Evolutionary conservation across 2,888 invertebrate species (phyloP).

Genomic region (Meteorus cinctellus): DNA sequence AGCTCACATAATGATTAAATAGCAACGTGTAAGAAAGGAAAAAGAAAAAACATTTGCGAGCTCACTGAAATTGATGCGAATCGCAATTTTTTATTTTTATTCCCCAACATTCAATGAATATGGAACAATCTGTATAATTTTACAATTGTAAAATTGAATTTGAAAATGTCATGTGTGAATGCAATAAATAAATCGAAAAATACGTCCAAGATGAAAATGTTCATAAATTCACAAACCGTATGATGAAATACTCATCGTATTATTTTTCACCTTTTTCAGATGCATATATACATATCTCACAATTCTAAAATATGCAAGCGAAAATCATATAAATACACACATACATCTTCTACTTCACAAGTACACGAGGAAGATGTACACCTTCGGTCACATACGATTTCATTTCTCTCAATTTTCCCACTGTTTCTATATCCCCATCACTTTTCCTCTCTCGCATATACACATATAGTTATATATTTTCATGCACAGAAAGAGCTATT

Average conservation of each 20-base stretch:
- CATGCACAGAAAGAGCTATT: slow-evolving; percentile 14
- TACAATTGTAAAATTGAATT: too few species aligned
- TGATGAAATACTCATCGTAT: neutral
- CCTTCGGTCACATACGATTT: slow-evolving; percentile 51
- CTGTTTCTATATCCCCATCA: slow-evolving; percentile 15
- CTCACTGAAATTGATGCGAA: too few species aligned
- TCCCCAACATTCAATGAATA: too few species aligned
- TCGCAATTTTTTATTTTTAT: too few species aligned
- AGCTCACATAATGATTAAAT: neutral
- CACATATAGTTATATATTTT: neutral
- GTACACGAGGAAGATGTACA: slow-evolving; percentile 43
- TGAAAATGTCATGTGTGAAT: too few species aligned
- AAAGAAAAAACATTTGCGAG: too few species aligned
- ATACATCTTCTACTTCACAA: slow-evolving; percentile 67
- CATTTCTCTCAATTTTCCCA: slow-evolving; percentile 24
- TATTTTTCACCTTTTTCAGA: neutral
- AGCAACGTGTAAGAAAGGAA: too few species aligned
- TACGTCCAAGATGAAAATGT: too few species aligned
- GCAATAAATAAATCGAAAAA: too few species aligned
- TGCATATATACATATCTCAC: slow-evolving; percentile 37
- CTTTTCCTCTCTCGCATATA: slow-evolving; percentile 14
- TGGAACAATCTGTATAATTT: too few species aligned
- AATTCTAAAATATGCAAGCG: neutral
- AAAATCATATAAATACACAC: slow-evolving; percentile 33
- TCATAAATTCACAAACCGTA: too few species aligned